Percentiles rank a stretch among this genome's conserved stretches.
These are phyloP conservation scores for Drosophila parabipectinata DNA, from an alignment of 1,140 invertebrate species.

Conservation along the genomic window DNA sequence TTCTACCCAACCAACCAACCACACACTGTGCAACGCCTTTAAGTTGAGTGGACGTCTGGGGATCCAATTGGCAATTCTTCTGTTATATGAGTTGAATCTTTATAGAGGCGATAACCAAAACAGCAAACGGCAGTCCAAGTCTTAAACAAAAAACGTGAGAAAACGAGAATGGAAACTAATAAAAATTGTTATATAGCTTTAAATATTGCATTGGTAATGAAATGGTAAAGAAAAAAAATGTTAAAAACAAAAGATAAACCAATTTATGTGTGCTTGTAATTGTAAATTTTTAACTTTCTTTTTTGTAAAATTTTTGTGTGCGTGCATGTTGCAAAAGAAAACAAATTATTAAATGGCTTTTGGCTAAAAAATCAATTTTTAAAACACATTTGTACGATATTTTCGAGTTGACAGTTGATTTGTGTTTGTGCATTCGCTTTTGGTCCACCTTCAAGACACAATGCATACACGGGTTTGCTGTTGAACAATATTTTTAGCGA, in stretches of 20 bases:
- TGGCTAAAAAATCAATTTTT: conserved; percentile 37
- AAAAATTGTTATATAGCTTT: conserved; percentile 65
- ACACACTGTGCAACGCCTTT: conserved; percentile 3
- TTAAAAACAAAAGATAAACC: conserved; percentile 32
- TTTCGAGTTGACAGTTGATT: conserved; percentile 48
- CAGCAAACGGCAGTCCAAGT: conserved; percentile 30
- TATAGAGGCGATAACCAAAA: conserved; percentile 19
- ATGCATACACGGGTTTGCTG: conserved; percentile 67
- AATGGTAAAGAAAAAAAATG: conserved; percentile 22
- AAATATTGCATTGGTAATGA: conserved; percentile 49
- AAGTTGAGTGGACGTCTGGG: conserved; percentile 23
- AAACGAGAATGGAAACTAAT: conserved; percentile 39
- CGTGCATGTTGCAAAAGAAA: conserved; percentile 42
- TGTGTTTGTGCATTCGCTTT: conserved; percentile 56
- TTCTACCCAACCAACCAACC: no score
- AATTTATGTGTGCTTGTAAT: conserved; percentile 71
- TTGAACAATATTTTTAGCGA: conserved; percentile 64
- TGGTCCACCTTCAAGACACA: conserved; percentile 56
- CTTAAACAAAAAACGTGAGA: conserved; percentile 1
- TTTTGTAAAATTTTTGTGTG: conserved; percentile 44
- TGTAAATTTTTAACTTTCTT: conserved; percentile 59
- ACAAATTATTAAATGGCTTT: conserved; percentile 41
- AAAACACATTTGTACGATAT: conserved; percentile 58
- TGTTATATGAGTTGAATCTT: conserved; percentile 23
- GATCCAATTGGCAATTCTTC: conserved; percentile 6